A percentile compares a stretch with the other conserved stretches of the same genome.
Evolutionary conservation across 2,113 vertebrate species (phyloP).

Genomic region (Mastomys natalensis): DNA sequence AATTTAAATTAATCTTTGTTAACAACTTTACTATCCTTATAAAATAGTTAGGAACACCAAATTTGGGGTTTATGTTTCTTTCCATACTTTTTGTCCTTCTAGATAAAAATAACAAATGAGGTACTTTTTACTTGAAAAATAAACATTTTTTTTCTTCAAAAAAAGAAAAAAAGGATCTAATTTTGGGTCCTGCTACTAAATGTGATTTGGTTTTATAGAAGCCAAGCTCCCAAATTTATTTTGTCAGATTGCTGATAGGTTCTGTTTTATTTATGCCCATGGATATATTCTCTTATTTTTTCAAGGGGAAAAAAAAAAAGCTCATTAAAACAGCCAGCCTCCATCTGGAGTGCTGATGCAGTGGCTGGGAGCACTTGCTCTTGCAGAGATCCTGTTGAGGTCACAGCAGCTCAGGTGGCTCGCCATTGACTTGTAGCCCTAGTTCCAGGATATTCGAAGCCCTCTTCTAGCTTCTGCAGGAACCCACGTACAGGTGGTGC

Average conservation of each 20-base stretch:
- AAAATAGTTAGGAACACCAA: slow-evolving; percentile 35
- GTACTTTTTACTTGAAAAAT: slow-evolving; percentile 47
- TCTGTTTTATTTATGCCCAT: background rate
- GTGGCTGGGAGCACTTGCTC: background rate
- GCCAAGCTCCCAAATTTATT: background rate
- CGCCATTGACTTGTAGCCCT: background rate
- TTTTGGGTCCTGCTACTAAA: slow-evolving; percentile 15
- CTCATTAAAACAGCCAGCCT: background rate
- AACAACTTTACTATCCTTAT: slow-evolving; percentile 3
- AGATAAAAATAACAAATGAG: slow-evolving; percentile 23
- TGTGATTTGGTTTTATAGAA: background rate
- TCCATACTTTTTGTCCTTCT: slow-evolving; percentile 5
- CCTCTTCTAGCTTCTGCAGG: background rate
- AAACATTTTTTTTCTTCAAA: background rate
- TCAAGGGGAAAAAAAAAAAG: background rate
- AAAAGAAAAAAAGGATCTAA: slow-evolving; percentile 12
- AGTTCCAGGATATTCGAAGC: background rate
- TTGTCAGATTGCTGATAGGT: background rate
- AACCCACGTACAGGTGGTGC: background rate
- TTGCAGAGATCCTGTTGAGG: background rate
- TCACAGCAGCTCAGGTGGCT: background rate
- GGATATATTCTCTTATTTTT: slow-evolving; percentile 25
- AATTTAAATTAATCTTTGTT: slow-evolving; percentile 36
- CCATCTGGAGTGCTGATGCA: background rate
- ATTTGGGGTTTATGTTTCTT: slow-evolving; percentile 9